Percentiles rank a stretch among this genome's conserved stretches.
Evolutionary conservation across 2,888 invertebrate species (phyloP).

Genomic region (Cataglyphis altisquamis): DNA sequence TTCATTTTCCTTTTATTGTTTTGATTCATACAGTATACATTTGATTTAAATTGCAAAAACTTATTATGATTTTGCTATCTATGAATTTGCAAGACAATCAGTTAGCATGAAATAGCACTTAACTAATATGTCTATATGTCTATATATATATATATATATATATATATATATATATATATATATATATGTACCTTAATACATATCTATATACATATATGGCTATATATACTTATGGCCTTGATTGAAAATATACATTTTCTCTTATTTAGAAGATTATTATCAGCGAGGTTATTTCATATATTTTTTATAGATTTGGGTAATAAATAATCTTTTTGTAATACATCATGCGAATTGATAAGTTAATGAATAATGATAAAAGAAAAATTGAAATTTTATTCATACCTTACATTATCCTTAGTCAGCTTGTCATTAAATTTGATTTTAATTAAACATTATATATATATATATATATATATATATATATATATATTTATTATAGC

Average conservation of each 20-base stretch:
- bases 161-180: neutral
- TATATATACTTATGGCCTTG: neutral
- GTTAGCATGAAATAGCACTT: neutral
- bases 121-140: neutral
- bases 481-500: neutral
- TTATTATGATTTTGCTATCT: neutral
- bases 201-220: neutral
- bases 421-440: neutral
- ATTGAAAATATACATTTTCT: neutral
- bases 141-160: neutral
- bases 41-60: constrained; percentile 2
- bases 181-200: too few species aligned
- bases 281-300: neutral
- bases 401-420: neutral
- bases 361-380: neutral
- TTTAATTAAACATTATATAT: neutral
- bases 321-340: neutral
- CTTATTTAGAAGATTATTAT: too few species aligned
- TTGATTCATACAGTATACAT: neutral
- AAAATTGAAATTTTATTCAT: neutral
- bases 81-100: neutral
- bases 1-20: neutral
- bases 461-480: neutral
- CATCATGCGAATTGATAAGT: neutral
- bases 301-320: neutral